Evolutionary conservation across 2,113 vertebrate genomes (phyloP), one percentile per base, ranked within the genome.

Genomic region (Salvelinus namaycush): DNA sequence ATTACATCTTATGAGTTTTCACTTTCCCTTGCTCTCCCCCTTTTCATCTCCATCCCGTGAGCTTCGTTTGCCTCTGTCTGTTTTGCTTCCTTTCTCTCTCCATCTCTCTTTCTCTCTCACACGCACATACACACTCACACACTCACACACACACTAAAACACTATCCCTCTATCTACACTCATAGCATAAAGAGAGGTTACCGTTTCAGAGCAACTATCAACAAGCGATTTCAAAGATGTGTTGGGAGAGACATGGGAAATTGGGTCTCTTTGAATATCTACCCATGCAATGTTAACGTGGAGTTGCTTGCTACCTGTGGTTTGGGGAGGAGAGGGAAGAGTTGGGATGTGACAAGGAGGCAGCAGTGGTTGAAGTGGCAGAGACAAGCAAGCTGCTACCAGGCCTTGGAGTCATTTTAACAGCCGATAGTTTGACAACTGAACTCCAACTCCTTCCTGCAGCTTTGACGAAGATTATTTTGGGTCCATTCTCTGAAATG

Each of bases 1-100:
- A 88, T 91, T 92, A 90, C 81, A 80, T 75, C 72, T 74, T 77
- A 89, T 79, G 85, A 80, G 75, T 75, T 79, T 82, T 85, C 70
- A n/a, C 79, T 89, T 80, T 80, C 73, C 70, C 57, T 65, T 85
- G 80, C 73, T 62, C 75, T 54, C 51, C 1, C 62, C 51, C 68
- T 85, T 79, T 73, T 73, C 75, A 68, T 59, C 3, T 54, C 76
- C 66, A 74, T 79, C 67, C 74, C 24, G 68, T 82, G 51, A 80
- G 76, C 78, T 82, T 77, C 26, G 59, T 84, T 75, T 79, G 76
- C 86, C 72, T 73, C 72, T 79, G 64, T 69, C 69, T 31, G 24
- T 65, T 71, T 68, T 39, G 18, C 34, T 69, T 65, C 20, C 60
- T 65, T 75, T 48, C 39, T 54, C 31, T 48, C 51, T 82, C 72